Conservation (phyloP, 2,113 vertebrate genomes). For the Furnarius figulus region DNA sequence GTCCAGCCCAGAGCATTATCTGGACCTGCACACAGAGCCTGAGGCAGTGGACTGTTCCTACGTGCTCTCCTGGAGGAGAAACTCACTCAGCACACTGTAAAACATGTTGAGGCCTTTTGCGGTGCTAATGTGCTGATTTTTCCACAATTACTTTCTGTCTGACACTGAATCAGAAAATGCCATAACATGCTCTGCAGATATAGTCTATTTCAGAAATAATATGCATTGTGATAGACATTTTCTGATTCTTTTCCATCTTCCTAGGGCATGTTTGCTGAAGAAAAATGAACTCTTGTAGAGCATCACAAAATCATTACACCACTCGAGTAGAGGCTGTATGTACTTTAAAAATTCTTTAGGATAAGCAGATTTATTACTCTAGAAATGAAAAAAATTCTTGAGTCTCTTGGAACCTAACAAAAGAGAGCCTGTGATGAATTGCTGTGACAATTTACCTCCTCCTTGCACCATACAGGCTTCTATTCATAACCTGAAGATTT, state of each 20-base stretch:
- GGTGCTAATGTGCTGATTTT: background rate
- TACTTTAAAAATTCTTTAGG: background rate
- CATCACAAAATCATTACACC: background rate
- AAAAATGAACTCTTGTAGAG: background rate
- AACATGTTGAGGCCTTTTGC: background rate
- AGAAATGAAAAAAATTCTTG: background rate
- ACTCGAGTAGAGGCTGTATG: background rate
- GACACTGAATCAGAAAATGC: background rate
- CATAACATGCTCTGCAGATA: background rate
- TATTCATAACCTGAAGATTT: background rate
- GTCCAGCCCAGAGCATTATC: background rate
- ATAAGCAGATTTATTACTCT: background rate
- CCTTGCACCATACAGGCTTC: background rate
- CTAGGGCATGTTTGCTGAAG: background rate
- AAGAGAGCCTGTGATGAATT: background rate
- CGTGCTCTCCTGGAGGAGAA: background rate
- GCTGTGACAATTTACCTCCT: background rate
- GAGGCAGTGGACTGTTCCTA: background rate
- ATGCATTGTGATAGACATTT: background rate
- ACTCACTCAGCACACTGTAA: background rate
- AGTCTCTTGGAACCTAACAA: background rate
- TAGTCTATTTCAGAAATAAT: background rate
- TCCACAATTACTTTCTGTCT: background rate
- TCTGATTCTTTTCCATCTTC: background rate
- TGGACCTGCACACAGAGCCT: accelerated